phyloP scores from a whole-genome alignment of 2,113 vertebrate species.

The Leptobrachium ailaonicum region DNA sequence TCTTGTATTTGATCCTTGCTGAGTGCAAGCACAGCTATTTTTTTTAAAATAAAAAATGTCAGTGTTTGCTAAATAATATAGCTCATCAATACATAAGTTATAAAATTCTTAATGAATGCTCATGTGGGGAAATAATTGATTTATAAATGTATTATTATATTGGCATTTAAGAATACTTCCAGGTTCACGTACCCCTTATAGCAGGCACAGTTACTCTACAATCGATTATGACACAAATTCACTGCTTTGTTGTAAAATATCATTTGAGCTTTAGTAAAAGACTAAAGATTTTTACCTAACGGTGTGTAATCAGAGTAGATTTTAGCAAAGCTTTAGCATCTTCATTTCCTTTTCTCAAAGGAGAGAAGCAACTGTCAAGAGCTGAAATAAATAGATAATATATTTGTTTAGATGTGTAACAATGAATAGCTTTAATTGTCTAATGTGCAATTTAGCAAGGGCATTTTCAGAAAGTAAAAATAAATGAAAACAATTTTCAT shows the following conservation, averaged over 20 bases:
- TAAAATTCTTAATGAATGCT: neutral
- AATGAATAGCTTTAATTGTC: slow-evolving; percentile 63
- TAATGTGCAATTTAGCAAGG: neutral
- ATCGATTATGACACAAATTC: neutral
- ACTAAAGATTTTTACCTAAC: slow-evolving; percentile 48
- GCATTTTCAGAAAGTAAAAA: neutral
- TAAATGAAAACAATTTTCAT: neutral
- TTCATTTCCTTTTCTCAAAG: slow-evolving; percentile 49
- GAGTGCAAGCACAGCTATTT: slow-evolving; percentile 66
- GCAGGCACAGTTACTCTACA: neutral
- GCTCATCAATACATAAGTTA: neutral
- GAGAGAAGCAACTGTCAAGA: slow-evolving; percentile 62
- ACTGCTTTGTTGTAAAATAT: neutral
- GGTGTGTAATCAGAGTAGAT: slow-evolving; percentile 52
- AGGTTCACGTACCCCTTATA: neutral
- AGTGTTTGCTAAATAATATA: slow-evolving; percentile 43
- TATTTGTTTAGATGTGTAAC: slow-evolving; percentile 69
- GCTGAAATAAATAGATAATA: slow-evolving; percentile 67
- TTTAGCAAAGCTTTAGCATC: slow-evolving; percentile 58
- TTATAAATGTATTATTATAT: neutral
- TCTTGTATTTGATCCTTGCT: slow-evolving; percentile 68
- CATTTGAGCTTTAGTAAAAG: neutral
- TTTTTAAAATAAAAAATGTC: slow-evolving; percentile 44
- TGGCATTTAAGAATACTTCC: neutral
- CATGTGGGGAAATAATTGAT: too few relatives aligned